Conservation (phyloP, 2,113 vertebrate species). For the Tamias sibiricus region DNA sequence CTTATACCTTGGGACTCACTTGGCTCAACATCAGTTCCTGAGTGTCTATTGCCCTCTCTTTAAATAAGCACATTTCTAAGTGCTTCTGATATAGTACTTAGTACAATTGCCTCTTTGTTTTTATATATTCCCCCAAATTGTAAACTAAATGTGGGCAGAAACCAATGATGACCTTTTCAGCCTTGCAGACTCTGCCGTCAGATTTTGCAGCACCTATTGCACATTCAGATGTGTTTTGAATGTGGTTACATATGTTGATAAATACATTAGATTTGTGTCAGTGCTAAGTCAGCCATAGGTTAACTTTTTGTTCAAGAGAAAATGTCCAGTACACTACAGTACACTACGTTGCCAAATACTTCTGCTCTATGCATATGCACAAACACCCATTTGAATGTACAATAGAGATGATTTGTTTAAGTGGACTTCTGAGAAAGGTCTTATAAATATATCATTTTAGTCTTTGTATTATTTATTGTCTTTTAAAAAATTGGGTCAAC, state of each 20-base stretch:
- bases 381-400: background rate
- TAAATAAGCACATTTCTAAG: background rate
- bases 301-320: background rate
- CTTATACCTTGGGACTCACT: background rate
- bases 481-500: background rate
- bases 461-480: background rate
- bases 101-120: background rate
- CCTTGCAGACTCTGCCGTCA: background rate
- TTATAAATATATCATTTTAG: background rate
- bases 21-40: background rate
- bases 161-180: background rate
- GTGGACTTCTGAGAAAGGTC: background rate
- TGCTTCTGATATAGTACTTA: background rate
- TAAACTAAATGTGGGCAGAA: background rate
- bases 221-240: background rate
- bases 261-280: background rate
- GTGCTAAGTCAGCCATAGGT: background rate
- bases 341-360: background rate
- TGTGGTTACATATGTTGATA: background rate
- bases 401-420: constrained; percentile 19
- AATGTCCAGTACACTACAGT: background rate
- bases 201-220: background rate
- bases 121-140: background rate
- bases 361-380: background rate
- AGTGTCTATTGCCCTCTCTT: background rate